A percentile compares a stretch with the other conserved stretches of the same genome.
phyloP scores from a whole-genome alignment of 92 coral and sea anemone species.

The Metridium senile region DNA sequence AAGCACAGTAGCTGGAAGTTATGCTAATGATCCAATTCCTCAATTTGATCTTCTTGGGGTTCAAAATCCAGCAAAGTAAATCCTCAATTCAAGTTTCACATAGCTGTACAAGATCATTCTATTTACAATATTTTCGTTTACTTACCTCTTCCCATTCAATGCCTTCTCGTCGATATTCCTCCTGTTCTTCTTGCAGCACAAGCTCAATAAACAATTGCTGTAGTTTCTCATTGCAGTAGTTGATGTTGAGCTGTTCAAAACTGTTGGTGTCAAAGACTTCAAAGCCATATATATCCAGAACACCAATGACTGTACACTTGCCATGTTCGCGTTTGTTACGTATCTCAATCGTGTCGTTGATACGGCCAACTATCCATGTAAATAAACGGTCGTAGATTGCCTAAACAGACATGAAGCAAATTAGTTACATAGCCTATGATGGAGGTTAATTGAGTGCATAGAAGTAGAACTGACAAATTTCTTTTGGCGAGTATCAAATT shows the following conservation, averaged over 20 bases:
- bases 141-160: slow-evolving; percentile 97
- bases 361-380: slow-evolving; percentile 89
- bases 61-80: too few species aligned
- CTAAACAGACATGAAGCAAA: slow-evolving; percentile 42
- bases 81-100: too few species aligned
- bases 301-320: slow-evolving; percentile 94
- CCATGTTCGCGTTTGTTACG: slow-evolving; percentile 82
- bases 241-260: slow-evolving; percentile 95
- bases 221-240: slow-evolving; percentile 95
- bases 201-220: slow-evolving; percentile 96
- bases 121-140: too few species aligned
- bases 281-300: slow-evolving; percentile 97
- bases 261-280: slow-evolving; percentile 90
- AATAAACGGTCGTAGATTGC: slow-evolving; percentile 96
- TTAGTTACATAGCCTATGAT: background rate
- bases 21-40: too few species aligned
- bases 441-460: background rate
- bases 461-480: too few species aligned
- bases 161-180: slow-evolving; percentile 91
- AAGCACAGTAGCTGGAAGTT: too few species aligned
- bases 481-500: background rate
- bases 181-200: slow-evolving; percentile 93
- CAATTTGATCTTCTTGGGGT: too few species aligned
- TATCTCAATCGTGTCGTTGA: slow-evolving; percentile 87
- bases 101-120: too few species aligned